Evolutionary conservation across 2,888 invertebrate genomes (phyloP).

Genomic region (Darwinula stevensoni): DNA sequence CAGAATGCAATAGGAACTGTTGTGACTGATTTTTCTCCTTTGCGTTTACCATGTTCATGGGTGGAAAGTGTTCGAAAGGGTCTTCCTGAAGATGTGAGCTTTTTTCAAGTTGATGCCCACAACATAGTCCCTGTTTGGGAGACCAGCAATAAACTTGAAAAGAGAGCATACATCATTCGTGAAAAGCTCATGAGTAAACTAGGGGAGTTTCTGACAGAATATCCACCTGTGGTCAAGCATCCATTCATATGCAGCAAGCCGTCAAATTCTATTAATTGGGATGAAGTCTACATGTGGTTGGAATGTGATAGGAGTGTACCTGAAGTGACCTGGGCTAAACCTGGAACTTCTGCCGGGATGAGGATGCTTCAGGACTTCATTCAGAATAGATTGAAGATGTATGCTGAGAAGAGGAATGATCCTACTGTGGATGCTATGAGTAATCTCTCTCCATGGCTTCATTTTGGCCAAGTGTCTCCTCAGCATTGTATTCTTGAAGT

Average conservation of each 20-base stretch:
- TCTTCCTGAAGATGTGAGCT: slow-evolving; percentile 34
- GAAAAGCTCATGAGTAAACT: slow-evolving; percentile 50
- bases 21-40: slow-evolving; percentile 53
- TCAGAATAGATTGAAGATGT: slow-evolving; percentile 30
- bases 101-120: slow-evolving; percentile 68
- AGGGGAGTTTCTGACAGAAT: slow-evolving; percentile 40
- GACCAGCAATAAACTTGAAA: slow-evolving; percentile 59
- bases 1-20: slow-evolving; percentile 43
- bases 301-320: slow-evolving; percentile 35
- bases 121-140: slow-evolving; percentile 70
- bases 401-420: slow-evolving; percentile 41
- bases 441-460: slow-evolving; percentile 66
- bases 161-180: slow-evolving; percentile 56
- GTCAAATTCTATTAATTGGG: slow-evolving; percentile 31
- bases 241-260: slow-evolving; percentile 23
- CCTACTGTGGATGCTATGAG: slow-evolving; percentile 42
- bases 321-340: slow-evolving; percentile 45
- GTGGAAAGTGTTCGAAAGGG: slow-evolving; percentile 31
- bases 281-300: slow-evolving; percentile 27
- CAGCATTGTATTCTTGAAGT: slow-evolving; percentile 48
- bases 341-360: slow-evolving; percentile 39
- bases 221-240: slow-evolving; percentile 46
- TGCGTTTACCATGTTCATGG: slow-evolving; percentile 37
- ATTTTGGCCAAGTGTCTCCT: slow-evolving; percentile 61
- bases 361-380: slow-evolving; percentile 35